These are phyloP conservation scores for Himalopsyche tibetana DNA, from an alignment of 2,888 invertebrate species.

Conservation along the genomic window DNA sequence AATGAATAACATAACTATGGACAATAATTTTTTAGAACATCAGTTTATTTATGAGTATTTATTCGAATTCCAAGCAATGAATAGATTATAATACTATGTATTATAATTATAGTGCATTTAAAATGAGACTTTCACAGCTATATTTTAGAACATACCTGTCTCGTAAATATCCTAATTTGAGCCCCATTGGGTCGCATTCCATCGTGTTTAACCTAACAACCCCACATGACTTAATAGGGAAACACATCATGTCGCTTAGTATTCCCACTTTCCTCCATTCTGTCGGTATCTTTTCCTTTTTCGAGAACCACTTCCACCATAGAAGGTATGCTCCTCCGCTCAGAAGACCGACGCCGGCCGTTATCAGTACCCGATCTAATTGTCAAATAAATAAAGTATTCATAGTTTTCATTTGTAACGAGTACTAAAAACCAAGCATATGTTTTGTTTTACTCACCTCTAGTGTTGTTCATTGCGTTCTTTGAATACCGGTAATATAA, in stretches of 20 bases:
- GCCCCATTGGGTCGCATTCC: slow-evolving; percentile 77
- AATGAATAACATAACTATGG: too few species aligned
- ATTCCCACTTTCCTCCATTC: slow-evolving; percentile 79
- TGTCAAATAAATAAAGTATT: neutral
- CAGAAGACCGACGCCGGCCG: slow-evolving; percentile 49
- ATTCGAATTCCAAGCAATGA: too few species aligned
- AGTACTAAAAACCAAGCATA: neutral
- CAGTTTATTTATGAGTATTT: too few species aligned
- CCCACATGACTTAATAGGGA: slow-evolving; percentile 80
- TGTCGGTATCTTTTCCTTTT: slow-evolving; percentile 70
- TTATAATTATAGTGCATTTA: too few species aligned
- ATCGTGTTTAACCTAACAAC: slow-evolving; percentile 73
- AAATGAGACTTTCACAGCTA: too few species aligned
- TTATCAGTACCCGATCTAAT: neutral
- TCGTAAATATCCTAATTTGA: slow-evolving; percentile 76
- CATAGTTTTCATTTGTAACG: neutral
- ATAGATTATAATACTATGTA: too few species aligned
- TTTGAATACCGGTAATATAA: neutral
- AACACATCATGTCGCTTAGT: slow-evolving; percentile 75
- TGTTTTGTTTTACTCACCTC: slow-evolving; percentile 14
- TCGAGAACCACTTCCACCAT: slow-evolving; percentile 63
- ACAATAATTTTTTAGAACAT: too few species aligned
- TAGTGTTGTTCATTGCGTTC: neutral
- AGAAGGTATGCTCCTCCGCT: slow-evolving; percentile 50
- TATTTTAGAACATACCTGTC: slow-evolving; percentile 72